Evolutionary conservation across 2,888 invertebrate species (phyloP).

Genomic region (Caenorhabditis japonica): DNA sequence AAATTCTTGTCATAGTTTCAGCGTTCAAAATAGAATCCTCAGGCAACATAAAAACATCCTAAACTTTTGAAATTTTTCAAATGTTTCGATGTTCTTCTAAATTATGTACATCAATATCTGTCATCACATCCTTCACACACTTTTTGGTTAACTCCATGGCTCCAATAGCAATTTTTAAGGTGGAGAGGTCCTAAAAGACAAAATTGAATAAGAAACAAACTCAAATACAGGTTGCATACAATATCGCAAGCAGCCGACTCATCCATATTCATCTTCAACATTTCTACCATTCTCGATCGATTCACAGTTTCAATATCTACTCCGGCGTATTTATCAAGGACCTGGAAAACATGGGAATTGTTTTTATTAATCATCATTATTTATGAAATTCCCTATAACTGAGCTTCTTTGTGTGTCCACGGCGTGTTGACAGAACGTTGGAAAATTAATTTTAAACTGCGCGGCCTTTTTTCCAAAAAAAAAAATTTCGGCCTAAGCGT

Average conservation of each 20-base stretch:
- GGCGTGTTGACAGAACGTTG: too few species aligned
- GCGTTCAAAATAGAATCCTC: slow-evolving; percentile 89
- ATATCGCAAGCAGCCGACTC: slow-evolving; percentile 28
- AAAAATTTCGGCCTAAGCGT: too few species aligned
- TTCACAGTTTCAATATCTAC: slow-evolving; percentile 42
- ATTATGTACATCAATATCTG: slow-evolving; percentile 83
- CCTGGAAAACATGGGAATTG: slow-evolving; percentile 7
- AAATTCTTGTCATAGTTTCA: slow-evolving; percentile 95
- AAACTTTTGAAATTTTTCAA: slow-evolving; percentile 6
- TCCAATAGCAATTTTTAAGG: slow-evolving; percentile 80
- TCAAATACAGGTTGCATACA: background rate
- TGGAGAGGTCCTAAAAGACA: slow-evolving; percentile 64
- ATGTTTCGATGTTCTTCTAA: background rate
- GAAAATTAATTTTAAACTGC: too few species aligned
- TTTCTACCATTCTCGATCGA: slow-evolving; percentile 81
- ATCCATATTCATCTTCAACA: slow-evolving; percentile 85
- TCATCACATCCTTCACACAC: slow-evolving; percentile 94
- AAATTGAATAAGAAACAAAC: background rate
- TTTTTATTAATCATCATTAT: background rate
- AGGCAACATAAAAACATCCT: slow-evolving; percentile 95
- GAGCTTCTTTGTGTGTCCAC: too few species aligned
- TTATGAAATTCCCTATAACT: too few species aligned
- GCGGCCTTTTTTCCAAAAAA: too few species aligned
- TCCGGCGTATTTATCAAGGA: slow-evolving; percentile 49
- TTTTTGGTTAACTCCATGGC: slow-evolving; percentile 95